Conservation (phyloP, 2,113 vertebrate species). For the Cyanoramphus novaezelandiae region DNA sequence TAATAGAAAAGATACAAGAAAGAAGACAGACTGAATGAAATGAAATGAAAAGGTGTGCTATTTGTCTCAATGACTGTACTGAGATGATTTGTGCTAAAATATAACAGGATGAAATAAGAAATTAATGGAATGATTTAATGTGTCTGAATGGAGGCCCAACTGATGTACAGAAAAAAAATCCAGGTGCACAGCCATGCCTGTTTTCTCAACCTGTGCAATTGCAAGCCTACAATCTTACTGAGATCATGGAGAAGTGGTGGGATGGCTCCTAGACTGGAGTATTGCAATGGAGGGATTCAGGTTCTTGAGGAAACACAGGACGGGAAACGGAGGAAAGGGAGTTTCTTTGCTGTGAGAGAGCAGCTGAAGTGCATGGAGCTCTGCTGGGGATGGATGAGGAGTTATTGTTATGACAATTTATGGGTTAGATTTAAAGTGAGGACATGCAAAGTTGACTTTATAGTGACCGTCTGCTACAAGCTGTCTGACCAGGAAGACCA, state of each 20-base stretch:
- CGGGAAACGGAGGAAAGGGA: background rate
- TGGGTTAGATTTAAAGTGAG: background rate
- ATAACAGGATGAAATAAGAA: background rate
- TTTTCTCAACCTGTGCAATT: background rate
- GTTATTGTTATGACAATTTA: background rate
- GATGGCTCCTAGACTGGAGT: background rate
- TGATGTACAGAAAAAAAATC: background rate
- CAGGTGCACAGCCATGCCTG: background rate
- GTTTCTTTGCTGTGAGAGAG: background rate
- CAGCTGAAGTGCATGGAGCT: background rate
- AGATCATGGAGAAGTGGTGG: background rate
- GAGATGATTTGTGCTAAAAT: background rate
- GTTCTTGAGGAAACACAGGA: background rate
- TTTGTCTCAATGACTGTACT: background rate
- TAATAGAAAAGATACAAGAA: background rate
- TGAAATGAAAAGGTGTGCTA: background rate
- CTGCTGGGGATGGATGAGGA: background rate
- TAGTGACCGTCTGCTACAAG: background rate
- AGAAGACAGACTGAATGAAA: background rate
- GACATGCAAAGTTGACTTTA: background rate
- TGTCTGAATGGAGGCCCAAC: background rate
- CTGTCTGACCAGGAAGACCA: background rate
- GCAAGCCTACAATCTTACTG: background rate
- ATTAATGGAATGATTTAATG: background rate
- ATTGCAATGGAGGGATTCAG: background rate